These are phyloP conservation scores for Plectus sambesii DNA, from an alignment of 1,140 invertebrate species.

Conservation along the genomic window DNA sequence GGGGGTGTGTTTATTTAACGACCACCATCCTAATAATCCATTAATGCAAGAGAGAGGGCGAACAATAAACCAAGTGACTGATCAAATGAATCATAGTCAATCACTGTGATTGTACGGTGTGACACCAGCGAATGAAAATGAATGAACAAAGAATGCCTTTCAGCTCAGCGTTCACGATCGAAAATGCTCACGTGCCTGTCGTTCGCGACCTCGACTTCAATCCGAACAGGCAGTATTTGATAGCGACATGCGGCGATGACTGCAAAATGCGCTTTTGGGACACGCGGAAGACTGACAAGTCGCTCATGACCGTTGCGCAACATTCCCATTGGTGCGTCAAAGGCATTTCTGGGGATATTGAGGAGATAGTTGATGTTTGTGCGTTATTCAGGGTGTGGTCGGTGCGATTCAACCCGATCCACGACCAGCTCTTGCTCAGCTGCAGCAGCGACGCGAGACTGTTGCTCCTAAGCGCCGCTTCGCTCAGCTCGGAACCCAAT, in stretches of 20 bases:
- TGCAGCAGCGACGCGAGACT: slow-evolving; percentile 87
- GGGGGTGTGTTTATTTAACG: too few species aligned
- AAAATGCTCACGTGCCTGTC: slow-evolving; percentile 72
- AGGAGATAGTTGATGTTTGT: too few species aligned
- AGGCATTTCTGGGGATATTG: too few species aligned
- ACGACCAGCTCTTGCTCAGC: slow-evolving; percentile 87
- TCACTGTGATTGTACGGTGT: too few species aligned
- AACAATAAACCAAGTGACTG: too few species aligned
- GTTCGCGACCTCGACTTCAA: slow-evolving; percentile 89
- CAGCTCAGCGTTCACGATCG: slow-evolving; percentile 55
- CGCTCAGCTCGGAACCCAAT: slow-evolving; percentile 68
- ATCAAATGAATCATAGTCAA: too few species aligned
- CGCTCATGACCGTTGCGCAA: slow-evolving; percentile 67
- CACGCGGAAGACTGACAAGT: slow-evolving; percentile 64
- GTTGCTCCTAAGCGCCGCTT: slow-evolving; percentile 68
- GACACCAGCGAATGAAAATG: too few species aligned
- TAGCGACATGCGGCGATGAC: slow-evolving; percentile 88
- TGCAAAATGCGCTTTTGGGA: slow-evolving; percentile 91
- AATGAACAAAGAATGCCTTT: too few species aligned
- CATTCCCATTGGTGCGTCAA: slow-evolving; percentile 85
- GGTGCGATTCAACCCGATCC: slow-evolving; percentile 83
- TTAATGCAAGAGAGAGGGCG: too few species aligned
- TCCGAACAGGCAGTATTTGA: slow-evolving; percentile 82
- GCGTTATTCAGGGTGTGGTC: slow-evolving; percentile 65
- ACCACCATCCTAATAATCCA: too few species aligned